Conservation (phyloP, 2,113 vertebrate species). For the Naja naja region DNA sequence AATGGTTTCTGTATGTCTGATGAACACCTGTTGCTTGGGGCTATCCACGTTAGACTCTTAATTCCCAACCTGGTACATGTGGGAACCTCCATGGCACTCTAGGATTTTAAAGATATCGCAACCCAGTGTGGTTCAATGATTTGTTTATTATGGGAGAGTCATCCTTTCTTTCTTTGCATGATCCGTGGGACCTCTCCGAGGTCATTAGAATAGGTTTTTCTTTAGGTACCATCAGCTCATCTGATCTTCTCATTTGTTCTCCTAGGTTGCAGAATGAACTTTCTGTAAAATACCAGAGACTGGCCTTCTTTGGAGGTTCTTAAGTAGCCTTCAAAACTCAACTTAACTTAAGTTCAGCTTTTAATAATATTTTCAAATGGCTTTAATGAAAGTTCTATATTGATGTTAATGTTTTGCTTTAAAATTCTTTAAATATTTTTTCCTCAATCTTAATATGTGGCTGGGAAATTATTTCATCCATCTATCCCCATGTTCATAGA, state of each 20-base stretch:
- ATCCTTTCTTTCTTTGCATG: neutral
- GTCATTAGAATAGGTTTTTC: neutral
- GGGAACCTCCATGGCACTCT: neutral
- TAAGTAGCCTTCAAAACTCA: neutral
- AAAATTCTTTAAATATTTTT: neutral
- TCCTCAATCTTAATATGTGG: neutral
- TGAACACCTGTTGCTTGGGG: neutral
- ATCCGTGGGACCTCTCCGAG: neutral
- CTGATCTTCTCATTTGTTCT: neutral
- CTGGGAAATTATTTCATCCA: neutral
- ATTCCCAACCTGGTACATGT: neutral
- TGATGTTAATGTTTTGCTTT: neutral
- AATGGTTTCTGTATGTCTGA: neutral
- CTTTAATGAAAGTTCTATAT: neutral
- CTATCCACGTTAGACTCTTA: neutral
- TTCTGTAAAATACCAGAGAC: neutral
- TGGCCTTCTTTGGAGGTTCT: neutral
- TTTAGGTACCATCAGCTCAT: neutral
- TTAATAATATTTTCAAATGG: neutral
- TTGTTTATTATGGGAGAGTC: neutral
- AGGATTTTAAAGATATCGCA: neutral
- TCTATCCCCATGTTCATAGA: neutral
- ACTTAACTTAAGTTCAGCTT: neutral
- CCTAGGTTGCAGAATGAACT: neutral
- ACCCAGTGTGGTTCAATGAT: neutral